Base-by-base conservation (phyloP, 2,113 vertebrate species). In the Microcebus ravelobensis region DNA sequence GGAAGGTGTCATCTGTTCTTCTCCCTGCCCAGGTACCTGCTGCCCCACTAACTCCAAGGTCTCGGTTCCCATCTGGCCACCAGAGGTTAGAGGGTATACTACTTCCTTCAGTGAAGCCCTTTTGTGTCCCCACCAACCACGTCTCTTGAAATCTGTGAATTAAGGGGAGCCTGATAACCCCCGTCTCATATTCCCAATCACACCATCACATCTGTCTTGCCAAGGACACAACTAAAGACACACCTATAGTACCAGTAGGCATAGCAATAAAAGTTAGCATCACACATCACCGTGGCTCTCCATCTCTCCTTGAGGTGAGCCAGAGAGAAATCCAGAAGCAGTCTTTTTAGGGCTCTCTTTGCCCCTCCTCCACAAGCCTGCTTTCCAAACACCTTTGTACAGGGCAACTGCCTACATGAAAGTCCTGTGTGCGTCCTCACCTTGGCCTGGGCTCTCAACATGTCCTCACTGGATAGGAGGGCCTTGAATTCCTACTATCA, bases 41-140 rank as follows among this genome's bases (percentile, higher is more conserved):
- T 95, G 87, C 59, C 0, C 3, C 48, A 2, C 0, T 76, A 70
- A 76, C 73, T 85, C 25, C 63, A 67, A 57, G 20, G 68, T 25
- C 55, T 76, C 93, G 67, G 80, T n/a, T 82, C 21, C 0, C 17
- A 34, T 0, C 0, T 68, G 86, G 59, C 1, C 0, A 65, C 13
- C 1, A 61, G 6, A 97, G 18, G 61, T 74, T 87, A 70, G 65
- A 95, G 7, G 82, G 31, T 79, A 52, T 0, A 0, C 42, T 95
- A 20, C 48, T 95, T 34, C 84, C 77, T 76, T 81, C 42, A 29
- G 36, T 59, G 45, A 94, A 96, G 70, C 79, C 42, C 18, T 84
- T 87, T 63, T 23, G 21, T 15, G 65, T 9, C 34, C 50, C 45
- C 31, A 27, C 31, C 18, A 55, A 65, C 29, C 76, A 68, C 4